Evolutionary conservation across 2,888 invertebrate genomes (phyloP), one percentile per base, ranked within the genome.

Genomic region (Eupithecia tripunctaria): DNA sequence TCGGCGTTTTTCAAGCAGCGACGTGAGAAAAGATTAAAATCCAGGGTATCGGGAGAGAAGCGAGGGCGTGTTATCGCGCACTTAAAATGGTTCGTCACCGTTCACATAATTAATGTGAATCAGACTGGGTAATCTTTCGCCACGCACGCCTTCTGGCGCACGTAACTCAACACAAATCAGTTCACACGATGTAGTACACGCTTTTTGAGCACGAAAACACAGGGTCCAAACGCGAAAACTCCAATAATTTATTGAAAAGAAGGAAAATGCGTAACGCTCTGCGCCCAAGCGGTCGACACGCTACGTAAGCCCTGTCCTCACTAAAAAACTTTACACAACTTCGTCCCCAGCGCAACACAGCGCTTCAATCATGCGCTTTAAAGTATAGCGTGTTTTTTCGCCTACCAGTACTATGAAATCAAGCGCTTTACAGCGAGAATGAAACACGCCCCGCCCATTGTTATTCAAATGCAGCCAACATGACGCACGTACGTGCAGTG

Each of bases 401-500:
- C 76, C 73, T 75, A 71, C 67, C 67, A 62, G 32, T 36, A 68
- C 36, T 29, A 6, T 15, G 64, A 63, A 2, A n/a, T 72, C 38
- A 79, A 88, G 89, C 92, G 89, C 84, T 90, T 60, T 41, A 88
- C 75, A 83, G 88, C 89, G 88, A 71, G 8, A 15, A 4, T 2
- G 65, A 80, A 51, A 43, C 51, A 79, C 73, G 80, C 87, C 85
- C 88, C 90, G 82, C 91, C 91, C 89, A 93, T 93, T 94, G 93
- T 94, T 94, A 91, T 93, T 92, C 90, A 90, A 93, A 90, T 92
- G 92, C 90, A 89, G 91, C 93, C 93, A 93, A 93, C 93, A 91
- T 93, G 87, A 92, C 91, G 90, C 88, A 89, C 85, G 76, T 73
- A 67, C 88, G 83, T 86, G 82, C 85, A 86, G 79, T 82, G 86